Evolutionary conservation across 2,888 invertebrate species (phyloP), one percentile per base, ranked within the genome.

Genomic region (Apotomis turbidana): DNA sequence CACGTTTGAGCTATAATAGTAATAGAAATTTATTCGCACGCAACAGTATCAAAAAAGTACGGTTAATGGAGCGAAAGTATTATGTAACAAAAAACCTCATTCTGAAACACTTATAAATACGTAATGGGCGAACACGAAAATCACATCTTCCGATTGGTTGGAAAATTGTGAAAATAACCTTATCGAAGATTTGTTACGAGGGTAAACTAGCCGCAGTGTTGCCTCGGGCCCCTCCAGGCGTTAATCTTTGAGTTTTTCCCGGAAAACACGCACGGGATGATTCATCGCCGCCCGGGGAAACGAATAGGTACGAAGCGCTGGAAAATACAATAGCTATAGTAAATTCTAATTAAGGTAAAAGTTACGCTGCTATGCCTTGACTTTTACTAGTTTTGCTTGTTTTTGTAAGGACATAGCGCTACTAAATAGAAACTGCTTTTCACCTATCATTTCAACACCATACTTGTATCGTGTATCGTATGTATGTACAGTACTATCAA

Each of bases 181-280:
- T 55, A 64, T 27, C 9, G 13, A 74, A 58, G 66, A 74, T 70
- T 72, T 68, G 63, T 44, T 68, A 41, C 62, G 27, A 52, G 71
- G 71, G 68, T 68, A 58, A 62, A 62, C 52, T 68, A 72, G 13
- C 68, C 62, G 49, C 70, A 60, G 64, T 52, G 44, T 59, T 62
- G 75, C 85, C 49, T 9, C 49, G 49, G 10, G 49, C 10, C 9
- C 49, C 84, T 78, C 70, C 63, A 78, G 82, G 77, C 80, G 80
- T 85, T 86, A 88, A 87, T 87, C 86, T 85, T 79, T 70, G 78
- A 74, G 76, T 80, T 79, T 83, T 84, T 87, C 83, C 83, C 78
- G 79, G 83, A 80, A 85, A 83, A 78, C 83, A 85, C 82, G 85
- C 84, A 83, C 75, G 55, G 79, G 76, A 80, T 90, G 88, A 90